Conservation (phyloP, 35 echinoderm and acorn worm species). For the Holothuria glaberrima region DNA sequence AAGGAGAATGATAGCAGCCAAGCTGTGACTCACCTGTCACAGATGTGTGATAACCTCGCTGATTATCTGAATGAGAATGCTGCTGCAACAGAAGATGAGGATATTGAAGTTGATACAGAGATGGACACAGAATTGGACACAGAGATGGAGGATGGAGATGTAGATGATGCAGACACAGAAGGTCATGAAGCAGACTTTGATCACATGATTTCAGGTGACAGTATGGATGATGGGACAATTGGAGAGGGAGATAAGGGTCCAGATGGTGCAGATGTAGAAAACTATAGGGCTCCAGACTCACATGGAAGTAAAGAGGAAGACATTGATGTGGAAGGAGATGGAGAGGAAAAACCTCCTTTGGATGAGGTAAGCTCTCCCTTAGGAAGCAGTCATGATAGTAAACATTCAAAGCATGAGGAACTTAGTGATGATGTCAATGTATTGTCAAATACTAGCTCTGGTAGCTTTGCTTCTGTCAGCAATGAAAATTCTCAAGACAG, state of each 20-base stretch:
- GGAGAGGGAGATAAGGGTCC: no score
- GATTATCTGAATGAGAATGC: constrained; percentile 83
- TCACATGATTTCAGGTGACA: constrained; percentile 13
- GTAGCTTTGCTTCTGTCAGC: background rate
- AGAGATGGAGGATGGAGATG: constrained; percentile 62
- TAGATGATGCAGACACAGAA: constrained; percentile 57
- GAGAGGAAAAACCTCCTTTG: background rate
- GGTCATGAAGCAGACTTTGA: constrained; percentile 48
- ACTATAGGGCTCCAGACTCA: no score
- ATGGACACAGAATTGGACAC: constrained; percentile 61
- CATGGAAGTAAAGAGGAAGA: no score
- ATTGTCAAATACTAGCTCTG: background rate
- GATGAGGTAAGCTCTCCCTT: background rate
- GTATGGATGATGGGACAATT: background rate
- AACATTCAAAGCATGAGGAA: constrained; percentile 24
- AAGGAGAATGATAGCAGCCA: constrained; percentile 36
- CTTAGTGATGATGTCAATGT: constrained; percentile 22
- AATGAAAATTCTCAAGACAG: constrained; percentile 44
- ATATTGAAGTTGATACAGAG: constrained; percentile 66
- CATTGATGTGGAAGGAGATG: background rate
- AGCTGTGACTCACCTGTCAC: constrained; percentile 79
- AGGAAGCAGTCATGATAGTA: background rate
- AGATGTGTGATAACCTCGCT: constrained; percentile 88
- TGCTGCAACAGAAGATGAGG: constrained; percentile 71
- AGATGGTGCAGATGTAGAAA: no score